Evolutionary conservation across 2,888 invertebrate genomes (phyloP).

Genomic region (Octodonta nipae): DNA sequence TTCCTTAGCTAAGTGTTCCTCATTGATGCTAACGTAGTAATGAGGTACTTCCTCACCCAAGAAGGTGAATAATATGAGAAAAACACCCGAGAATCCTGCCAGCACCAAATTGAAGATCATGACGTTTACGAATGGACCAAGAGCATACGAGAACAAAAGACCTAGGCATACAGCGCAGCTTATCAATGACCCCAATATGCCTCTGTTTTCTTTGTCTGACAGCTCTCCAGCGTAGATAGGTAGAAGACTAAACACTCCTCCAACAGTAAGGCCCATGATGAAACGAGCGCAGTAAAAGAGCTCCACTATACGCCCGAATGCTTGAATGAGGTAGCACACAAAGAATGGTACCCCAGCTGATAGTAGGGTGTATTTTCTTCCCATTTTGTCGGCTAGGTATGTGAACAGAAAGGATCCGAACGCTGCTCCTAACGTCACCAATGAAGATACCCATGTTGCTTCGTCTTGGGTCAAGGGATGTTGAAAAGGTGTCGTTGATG

Average conservation of each 20-base stretch:
- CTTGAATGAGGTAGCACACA: slow-evolving; percentile 57
- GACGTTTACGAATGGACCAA: slow-evolving; percentile 62
- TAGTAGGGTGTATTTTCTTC: slow-evolving; percentile 53
- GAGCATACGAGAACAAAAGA: slow-evolving; percentile 50
- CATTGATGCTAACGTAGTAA: slow-evolving; percentile 47
- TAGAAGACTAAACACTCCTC: slow-evolving; percentile 55
- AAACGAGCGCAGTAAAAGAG: slow-evolving; percentile 7
- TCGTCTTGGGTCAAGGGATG: slow-evolving; percentile 25
- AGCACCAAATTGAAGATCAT: slow-evolving; percentile 43
- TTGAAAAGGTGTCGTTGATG: slow-evolving; percentile 29
- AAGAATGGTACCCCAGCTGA: slow-evolving; percentile 46
- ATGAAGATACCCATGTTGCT: slow-evolving; percentile 38
- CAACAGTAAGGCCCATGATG: slow-evolving; percentile 7
- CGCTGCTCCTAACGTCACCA: slow-evolving; percentile 32
- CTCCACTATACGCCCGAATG: slow-evolving; percentile 34
- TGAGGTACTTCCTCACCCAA: slow-evolving; percentile 75
- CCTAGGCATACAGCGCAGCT: slow-evolving; percentile 60
- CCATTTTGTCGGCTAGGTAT: slow-evolving; percentile 48
- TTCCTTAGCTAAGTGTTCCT: slow-evolving; percentile 46
- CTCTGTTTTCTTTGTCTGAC: slow-evolving; percentile 63
- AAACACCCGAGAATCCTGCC: slow-evolving; percentile 36
- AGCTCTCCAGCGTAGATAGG: slow-evolving; percentile 83
- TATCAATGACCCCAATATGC: slow-evolving; percentile 67
- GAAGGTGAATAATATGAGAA: slow-evolving; percentile 47
- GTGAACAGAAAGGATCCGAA: slow-evolving; percentile 55